A percentile compares a stretch with the other conserved stretches of the same genome.
Conservation (phyloP, 2,888 invertebrate genomes). For the Xestobium rufovillosum region DNA sequence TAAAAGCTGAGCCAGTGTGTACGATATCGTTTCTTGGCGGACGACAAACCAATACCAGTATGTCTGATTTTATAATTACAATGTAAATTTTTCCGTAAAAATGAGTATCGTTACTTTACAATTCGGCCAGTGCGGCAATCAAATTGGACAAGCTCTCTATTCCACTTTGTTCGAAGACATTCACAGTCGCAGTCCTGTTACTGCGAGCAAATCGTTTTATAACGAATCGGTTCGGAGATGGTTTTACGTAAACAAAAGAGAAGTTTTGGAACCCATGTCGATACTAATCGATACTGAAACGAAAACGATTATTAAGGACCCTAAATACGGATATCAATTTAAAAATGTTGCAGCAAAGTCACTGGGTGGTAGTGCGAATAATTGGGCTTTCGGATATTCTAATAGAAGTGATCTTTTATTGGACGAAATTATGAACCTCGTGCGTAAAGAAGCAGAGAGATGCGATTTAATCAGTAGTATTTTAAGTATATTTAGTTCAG, state of each 20-base stretch:
- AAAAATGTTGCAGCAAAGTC: slow-evolving; percentile 40
- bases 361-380: slow-evolving; percentile 47
- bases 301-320: slow-evolving; percentile 37
- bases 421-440: slow-evolving; percentile 36
- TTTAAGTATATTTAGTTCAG: slow-evolving; percentile 44
- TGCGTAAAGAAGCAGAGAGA: slow-evolving; percentile 42
- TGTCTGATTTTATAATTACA: no score
- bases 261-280: slow-evolving; percentile 40
- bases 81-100: no score
- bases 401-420: slow-evolving; percentile 39
- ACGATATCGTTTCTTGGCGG: no score
- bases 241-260: slow-evolving; percentile 40
- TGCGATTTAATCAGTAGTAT: slow-evolving; percentile 42
- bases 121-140: slow-evolving; percentile 51
- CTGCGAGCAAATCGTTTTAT: slow-evolving; percentile 29
- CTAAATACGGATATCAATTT: slow-evolving; percentile 38
- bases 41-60: no score
- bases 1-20: no score
- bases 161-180: slow-evolving; percentile 41
- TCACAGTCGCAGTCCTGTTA: slow-evolving; percentile 28
- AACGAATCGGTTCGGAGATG: slow-evolving; percentile 40
- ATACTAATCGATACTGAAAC: slow-evolving; percentile 47
- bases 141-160: slow-evolving; percentile 45
- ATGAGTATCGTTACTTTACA: slow-evolving; percentile 44
- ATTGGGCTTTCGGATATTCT: slow-evolving; percentile 48